These are phyloP conservation scores for Agriopis leucophaearia DNA, from an alignment of 2,888 invertebrate species.

Conservation along the genomic window DNA sequence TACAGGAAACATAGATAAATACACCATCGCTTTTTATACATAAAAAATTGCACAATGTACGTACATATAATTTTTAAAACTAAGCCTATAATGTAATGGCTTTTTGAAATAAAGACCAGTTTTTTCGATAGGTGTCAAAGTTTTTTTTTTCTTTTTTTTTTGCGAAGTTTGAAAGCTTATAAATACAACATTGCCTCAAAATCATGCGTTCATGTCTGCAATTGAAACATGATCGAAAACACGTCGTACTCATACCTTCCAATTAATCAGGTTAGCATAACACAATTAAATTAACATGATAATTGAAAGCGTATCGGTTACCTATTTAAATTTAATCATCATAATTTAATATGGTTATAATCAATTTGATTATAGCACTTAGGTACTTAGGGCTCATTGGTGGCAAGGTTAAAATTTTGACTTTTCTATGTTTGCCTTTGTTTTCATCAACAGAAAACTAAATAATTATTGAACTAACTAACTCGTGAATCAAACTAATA, in stretches of 20 bases:
- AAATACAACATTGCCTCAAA: background rate
- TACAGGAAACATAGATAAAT: no score
- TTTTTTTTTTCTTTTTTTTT: background rate
- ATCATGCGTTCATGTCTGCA: constrained; percentile 6
- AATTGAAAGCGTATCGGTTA: constrained; percentile 13
- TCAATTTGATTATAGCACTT: constrained; percentile 6
- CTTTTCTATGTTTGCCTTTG: background rate
- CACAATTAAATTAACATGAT: constrained; percentile 23
- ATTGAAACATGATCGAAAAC: constrained; percentile 23
- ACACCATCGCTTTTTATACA: no score
- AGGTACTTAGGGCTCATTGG: background rate
- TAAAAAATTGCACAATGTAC: no score
- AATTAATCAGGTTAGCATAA: constrained; percentile 28
- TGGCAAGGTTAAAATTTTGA: background rate
- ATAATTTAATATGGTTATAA: constrained; percentile 1
- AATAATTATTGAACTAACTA: no score
- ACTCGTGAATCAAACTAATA: no score
- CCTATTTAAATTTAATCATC: constrained; percentile 15
- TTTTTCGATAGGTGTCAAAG: background rate
- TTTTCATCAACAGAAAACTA: background rate
- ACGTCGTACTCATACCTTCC: constrained; percentile 7
- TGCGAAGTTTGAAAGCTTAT: background rate
- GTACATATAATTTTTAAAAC: no score
- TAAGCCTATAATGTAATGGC: no score
- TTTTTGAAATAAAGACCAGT: no score